Evolutionary conservation across 2,113 vertebrate genomes (phyloP).

Genomic region (Centropus bengalensis): DNA sequence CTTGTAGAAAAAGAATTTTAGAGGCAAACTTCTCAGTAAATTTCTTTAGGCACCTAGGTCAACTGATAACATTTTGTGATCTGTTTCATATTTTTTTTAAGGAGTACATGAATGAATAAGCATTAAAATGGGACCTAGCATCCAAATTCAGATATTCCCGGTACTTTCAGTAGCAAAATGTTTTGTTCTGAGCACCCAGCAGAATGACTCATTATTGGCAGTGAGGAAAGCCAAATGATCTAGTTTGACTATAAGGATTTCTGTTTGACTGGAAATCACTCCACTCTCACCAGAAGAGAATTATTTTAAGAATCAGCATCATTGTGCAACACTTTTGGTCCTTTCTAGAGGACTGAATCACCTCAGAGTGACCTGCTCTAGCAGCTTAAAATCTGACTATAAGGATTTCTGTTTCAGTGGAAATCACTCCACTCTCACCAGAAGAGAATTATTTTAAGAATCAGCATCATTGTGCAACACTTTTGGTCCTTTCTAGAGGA

Average conservation of each 20-base stretch:
- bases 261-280: not conserved
- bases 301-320: not conserved
- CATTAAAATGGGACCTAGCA: not conserved
- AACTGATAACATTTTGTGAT: not conserved
- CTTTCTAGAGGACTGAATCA: not conserved
- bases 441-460: not conserved
- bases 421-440: not conserved
- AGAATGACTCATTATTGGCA: not conserved
- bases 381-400: not conserved
- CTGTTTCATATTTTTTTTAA: not conserved
- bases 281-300: not conserved
- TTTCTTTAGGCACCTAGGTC: not conserved
- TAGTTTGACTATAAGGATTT: conserved; percentile 4
- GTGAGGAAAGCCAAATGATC: conserved; percentile 1
- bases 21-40: not conserved
- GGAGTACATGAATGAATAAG: not conserved
- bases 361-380: not conserved
- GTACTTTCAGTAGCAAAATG: not conserved
- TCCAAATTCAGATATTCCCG: not conserved
- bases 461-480: not conserved
- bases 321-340: not conserved
- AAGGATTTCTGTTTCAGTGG: conserved; percentile 14
- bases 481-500: not conserved
- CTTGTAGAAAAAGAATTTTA: not conserved
- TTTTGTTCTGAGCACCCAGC: not conserved